Evolutionary conservation across 2,888 invertebrate species (phyloP), one percentile per base, ranked within the genome.

Genomic region (Tiliacea aurago): DNA sequence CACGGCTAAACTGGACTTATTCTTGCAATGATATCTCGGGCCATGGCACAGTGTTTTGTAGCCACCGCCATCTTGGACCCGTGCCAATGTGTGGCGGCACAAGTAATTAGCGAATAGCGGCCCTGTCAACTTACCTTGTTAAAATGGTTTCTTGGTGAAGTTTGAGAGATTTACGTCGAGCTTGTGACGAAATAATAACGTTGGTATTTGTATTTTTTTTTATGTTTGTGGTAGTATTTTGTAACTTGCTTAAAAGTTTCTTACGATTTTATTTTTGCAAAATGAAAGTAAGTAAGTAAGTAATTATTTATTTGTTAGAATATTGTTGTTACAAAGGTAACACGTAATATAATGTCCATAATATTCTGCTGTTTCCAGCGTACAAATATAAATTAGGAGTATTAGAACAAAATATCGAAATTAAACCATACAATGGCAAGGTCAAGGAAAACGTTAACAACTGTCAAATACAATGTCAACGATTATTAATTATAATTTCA

Each of bases 1-100:
- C 89, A 89, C 88, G 87, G 88, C 86, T 89, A 89, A 86, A 83
- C 87, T 84, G 74, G 84, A 90, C 87, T 91, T 92, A 91, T 91
- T 91, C 86, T 88, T 81, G 87, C 87, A 88, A 87, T 90, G 90
- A 90, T 93, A 92, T 89, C 90, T 90, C 89, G 88, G 88, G 88
- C 88, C 84, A 88, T 88, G 87, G 84, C 84, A 85, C 85, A 84
- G 87, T 91, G 91, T 91, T 91, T 92, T 90, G 92, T 91, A 86
- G 87, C 86, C 86, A 84, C 88, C 88, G 62, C 85, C 81, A 84
- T 79, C 76, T 91, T 93, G 93, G 93, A 90, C 73, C 73, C 37
- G 75, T 86, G 91, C 91, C 92, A 91, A 90, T 63, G 74, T 76
- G 73, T 81, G 66, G 51, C 80, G 90, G 90, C 70, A 18, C 61